These are phyloP conservation scores for Nomada lathburiana DNA, from an alignment of 2,888 invertebrate species.

Conservation along the genomic window DNA sequence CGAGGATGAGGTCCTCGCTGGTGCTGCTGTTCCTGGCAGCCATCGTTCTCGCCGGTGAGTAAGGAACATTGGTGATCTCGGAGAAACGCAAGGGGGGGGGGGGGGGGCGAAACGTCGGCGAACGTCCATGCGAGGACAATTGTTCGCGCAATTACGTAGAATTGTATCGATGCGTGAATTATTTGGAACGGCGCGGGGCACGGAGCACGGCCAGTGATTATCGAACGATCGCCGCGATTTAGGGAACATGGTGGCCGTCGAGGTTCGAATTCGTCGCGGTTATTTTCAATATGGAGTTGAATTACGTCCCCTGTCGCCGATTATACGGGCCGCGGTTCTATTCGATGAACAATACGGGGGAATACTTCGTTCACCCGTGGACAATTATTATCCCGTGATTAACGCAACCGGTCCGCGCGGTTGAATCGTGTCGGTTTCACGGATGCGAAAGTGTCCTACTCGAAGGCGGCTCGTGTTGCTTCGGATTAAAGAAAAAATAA, in stretches of 20 bases:
- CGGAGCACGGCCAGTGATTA: too few species aligned
- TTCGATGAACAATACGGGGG: too few species aligned
- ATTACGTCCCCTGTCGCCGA: background rate
- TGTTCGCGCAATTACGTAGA: too few species aligned
- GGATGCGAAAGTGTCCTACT: too few species aligned
- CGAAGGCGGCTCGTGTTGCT: too few species aligned
- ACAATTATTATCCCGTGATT: background rate
- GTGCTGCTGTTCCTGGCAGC: conserved; percentile 79
- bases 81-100: too few species aligned
- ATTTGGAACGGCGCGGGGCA: too few species aligned
- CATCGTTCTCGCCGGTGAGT: conserved; percentile 80
- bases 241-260: conserved; percentile 48
- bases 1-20: conserved; percentile 81
- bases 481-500: too few species aligned
- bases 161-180: too few species aligned
- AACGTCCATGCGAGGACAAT: background rate
- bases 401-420: too few species aligned
- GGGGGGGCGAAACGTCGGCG: too few species aligned
- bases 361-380: background rate
- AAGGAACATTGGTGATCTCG: conserved; percentile 11
- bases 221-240: conserved; percentile 11
- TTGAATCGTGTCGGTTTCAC: too few species aligned
- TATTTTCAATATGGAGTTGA: conserved; percentile 49
- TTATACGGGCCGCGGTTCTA: background rate
- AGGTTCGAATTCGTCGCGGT: conserved; percentile 23